Evolutionary conservation across 2,797 vertebrate genomes (phyloP).

Genomic region (Girardinus metallicus): DNA sequence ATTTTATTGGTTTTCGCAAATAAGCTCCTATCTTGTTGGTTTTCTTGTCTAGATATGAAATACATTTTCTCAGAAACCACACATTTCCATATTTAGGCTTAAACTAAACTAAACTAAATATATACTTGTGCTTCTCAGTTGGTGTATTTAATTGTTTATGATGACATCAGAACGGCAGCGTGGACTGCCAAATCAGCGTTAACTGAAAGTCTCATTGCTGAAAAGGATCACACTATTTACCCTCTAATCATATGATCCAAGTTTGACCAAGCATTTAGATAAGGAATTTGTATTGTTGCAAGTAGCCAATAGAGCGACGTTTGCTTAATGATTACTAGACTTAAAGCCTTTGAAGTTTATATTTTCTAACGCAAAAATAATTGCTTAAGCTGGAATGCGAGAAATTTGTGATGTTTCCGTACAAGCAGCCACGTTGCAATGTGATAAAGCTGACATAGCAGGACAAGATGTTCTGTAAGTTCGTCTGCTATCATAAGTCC

Average conservation of each 20-base stretch:
- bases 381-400: not conserved
- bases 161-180: not conserved
- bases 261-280: slow-evolving; percentile 10
- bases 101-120: not conserved
- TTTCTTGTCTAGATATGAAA: not conserved
- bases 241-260: not conserved
- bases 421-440: not conserved
- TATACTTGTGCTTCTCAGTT: not conserved
- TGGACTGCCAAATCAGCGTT: not conserved
- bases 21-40: slow-evolving; percentile 1
- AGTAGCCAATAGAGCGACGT: slow-evolving; percentile 2
- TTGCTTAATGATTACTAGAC: slow-evolving; percentile 19
- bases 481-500: not conserved
- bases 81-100: not conserved
- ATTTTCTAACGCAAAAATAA: slow-evolving; percentile 7
- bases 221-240: not conserved
- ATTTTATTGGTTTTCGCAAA: slow-evolving; percentile 34
- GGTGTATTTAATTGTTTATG: not conserved
- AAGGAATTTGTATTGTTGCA: slow-evolving; percentile 31
- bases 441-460: not conserved
- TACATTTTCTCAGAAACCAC: not conserved
- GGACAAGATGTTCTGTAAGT: not conserved
- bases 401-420: not conserved
- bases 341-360: slow-evolving; percentile 6
- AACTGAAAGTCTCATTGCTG: not conserved